Percentiles rank a stretch among this genome's conserved stretches.
These are phyloP conservation scores for Agonum fuliginosum DNA, from an alignment of 2,888 invertebrate species.

Conservation along the genomic window DNA sequence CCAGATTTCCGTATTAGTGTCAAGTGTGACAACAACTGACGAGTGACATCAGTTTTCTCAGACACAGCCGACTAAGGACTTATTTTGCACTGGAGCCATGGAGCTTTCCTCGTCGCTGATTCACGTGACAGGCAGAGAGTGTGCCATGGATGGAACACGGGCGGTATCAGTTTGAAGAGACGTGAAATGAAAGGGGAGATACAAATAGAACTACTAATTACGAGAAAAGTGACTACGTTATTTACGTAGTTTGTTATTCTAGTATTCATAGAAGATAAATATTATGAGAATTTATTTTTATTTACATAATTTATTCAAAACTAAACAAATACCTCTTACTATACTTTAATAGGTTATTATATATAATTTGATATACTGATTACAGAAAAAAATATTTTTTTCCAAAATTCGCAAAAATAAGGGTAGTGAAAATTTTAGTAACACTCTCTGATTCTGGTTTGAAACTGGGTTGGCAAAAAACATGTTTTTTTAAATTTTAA, in stretches of 20 bases:
- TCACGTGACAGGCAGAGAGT: neutral
- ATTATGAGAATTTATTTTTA: constrained; percentile 13
- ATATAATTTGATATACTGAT: too few species aligned
- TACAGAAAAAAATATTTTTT: too few species aligned
- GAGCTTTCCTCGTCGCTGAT: constrained; percentile 9
- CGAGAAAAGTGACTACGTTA: constrained; percentile 27
- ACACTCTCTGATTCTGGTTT: too few species aligned
- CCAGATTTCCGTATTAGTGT: constrained; percentile 50
- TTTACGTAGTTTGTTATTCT: constrained; percentile 27
- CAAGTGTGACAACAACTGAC: constrained; percentile 51
- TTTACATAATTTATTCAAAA: constrained; percentile 11
- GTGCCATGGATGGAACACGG: too few species aligned
- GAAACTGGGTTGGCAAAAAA: too few species aligned
- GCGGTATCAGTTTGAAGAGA: constrained; percentile 1
- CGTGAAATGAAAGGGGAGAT: neutral
- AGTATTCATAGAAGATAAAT: constrained; percentile 5
- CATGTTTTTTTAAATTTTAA: too few species aligned
- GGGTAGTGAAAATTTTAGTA: too few species aligned
- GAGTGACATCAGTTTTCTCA: constrained; percentile 23
- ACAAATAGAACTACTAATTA: too few species aligned
- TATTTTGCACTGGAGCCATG: neutral
- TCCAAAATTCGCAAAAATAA: too few species aligned
- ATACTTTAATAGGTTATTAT: too few species aligned
- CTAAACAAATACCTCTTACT: too few species aligned
- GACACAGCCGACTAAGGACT: neutral